phyloP scores from a whole-genome alignment of 2,113 vertebrate species.

The Willisornis vidua region DNA sequence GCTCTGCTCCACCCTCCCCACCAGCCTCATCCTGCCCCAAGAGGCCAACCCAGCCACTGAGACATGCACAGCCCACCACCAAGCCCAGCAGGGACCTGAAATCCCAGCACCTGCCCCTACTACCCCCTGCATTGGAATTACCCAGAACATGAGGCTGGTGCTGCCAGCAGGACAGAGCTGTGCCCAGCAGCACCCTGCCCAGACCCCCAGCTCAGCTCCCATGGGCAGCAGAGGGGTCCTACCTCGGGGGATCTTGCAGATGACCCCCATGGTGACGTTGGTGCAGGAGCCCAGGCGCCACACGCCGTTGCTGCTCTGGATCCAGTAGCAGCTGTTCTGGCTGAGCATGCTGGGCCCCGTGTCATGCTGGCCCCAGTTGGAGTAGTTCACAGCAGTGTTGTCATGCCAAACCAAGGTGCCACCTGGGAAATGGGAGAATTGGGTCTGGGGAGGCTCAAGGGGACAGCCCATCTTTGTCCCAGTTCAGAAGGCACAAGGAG shows the following conservation, averaged over 20 bases:
- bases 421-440: conserved; percentile 65
- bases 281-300: conserved; percentile 91
- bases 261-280: conserved; percentile 90
- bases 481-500: neutral
- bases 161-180: neutral
- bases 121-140: neutral
- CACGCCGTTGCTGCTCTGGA: conserved; percentile 90
- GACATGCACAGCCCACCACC: neutral
- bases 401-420: conserved; percentile 89
- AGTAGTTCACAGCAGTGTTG: conserved; percentile 85
- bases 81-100: neutral
- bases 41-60: neutral
- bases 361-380: conserved; percentile 91
- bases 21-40: rapidly evolving
- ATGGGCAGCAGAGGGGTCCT: neutral
- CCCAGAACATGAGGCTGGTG: neutral
- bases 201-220: neutral
- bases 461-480: neutral
- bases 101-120: neutral
- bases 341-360: conserved; percentile 89
- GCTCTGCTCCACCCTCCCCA: neutral
- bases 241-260: conserved; percentile 93
- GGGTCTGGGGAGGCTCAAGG: neutral
- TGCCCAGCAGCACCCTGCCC: neutral
- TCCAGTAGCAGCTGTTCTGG: conserved; percentile 96